Percentiles rank a stretch among this genome's conserved stretches.
Evolutionary conservation across 2,888 invertebrate species (phyloP).

Genomic region (Drosophila kokeensis): DNA sequence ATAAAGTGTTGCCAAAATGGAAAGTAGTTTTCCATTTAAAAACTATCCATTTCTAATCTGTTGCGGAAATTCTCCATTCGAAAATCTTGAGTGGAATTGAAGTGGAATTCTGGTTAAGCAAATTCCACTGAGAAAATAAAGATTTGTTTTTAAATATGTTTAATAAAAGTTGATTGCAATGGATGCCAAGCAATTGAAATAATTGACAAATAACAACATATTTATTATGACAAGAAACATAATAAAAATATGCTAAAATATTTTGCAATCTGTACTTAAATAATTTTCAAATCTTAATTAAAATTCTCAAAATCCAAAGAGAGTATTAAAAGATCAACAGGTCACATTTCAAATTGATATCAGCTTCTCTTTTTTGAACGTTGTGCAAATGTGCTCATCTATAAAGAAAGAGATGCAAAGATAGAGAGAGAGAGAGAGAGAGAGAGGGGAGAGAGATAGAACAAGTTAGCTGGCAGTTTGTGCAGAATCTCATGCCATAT

Average conservation of each 20-base stretch:
- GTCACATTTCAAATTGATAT: conserved; percentile 6
- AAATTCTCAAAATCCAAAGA: neutral
- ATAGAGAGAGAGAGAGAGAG: neutral
- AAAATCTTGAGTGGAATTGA: neutral
- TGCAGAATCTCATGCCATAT: conserved; percentile 47
- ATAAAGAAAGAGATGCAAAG: neutral
- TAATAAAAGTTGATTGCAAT: neutral
- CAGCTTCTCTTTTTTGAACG: conserved; percentile 37
- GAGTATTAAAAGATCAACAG: conserved; percentile 3
- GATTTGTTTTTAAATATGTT: neutral
- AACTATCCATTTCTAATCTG: neutral
- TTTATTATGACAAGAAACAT: neutral
- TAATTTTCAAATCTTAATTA: neutral
- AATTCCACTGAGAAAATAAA: neutral
- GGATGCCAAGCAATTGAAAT: no score
- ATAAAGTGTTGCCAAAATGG: neutral
- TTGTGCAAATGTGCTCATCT: conserved; percentile 61
- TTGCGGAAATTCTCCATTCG: neutral
- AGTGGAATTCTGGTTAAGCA: neutral
- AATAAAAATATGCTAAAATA: neutral
- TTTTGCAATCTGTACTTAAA: neutral
- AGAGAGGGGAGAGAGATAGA: neutral
- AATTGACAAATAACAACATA: neutral
- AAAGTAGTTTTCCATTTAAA: neutral
- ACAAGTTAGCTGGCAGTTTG: conserved; percentile 9